A percentile compares a stretch with the other conserved stretches of the same genome.
These are phyloP conservation scores for Scyliorhinus canicula DNA, from an alignment of 2,797 vertebrate species.

Conservation along the genomic window DNA sequence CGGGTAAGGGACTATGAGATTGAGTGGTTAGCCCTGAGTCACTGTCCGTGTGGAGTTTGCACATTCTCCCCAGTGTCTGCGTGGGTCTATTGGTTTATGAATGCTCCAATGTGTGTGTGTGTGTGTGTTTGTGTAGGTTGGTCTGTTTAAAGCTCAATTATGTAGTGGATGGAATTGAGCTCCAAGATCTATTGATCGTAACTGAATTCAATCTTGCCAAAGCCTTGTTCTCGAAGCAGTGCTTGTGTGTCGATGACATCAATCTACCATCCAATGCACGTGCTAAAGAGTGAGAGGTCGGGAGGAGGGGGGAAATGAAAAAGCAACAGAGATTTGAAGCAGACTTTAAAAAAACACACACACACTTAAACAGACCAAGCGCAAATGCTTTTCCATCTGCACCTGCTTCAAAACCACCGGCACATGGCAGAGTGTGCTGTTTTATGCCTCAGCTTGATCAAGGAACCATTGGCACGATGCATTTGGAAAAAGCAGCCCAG, in stretches of 20 bases:
- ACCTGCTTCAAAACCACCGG: neutral
- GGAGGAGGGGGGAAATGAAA: neutral
- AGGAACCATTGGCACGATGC: neutral
- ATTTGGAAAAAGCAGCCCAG: neutral
- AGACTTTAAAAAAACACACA: neutral
- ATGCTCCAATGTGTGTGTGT: neutral
- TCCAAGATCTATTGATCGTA: neutral
- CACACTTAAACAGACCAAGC: neutral
- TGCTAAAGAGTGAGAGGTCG: neutral
- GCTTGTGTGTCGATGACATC: neutral
- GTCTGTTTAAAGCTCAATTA: neutral
- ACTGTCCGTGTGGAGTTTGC: too few relatives aligned
- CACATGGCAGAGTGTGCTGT: neutral
- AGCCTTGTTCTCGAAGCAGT: neutral
- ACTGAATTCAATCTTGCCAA: conserved; percentile 12
- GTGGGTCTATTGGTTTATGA: neutral
- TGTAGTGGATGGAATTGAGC: neutral
- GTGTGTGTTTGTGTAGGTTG: neutral
- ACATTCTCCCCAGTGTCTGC: too few relatives aligned
- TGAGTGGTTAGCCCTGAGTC: too few relatives aligned
- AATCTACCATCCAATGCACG: neutral
- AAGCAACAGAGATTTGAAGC: neutral
- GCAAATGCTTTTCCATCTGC: neutral
- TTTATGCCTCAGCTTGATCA: neutral
- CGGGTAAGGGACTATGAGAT: neutral